A percentile compares a stretch with the other conserved stretches of the same genome.
Conservation (phyloP, 1,140 invertebrate species). For the Leptopilina clavipes region DNA sequence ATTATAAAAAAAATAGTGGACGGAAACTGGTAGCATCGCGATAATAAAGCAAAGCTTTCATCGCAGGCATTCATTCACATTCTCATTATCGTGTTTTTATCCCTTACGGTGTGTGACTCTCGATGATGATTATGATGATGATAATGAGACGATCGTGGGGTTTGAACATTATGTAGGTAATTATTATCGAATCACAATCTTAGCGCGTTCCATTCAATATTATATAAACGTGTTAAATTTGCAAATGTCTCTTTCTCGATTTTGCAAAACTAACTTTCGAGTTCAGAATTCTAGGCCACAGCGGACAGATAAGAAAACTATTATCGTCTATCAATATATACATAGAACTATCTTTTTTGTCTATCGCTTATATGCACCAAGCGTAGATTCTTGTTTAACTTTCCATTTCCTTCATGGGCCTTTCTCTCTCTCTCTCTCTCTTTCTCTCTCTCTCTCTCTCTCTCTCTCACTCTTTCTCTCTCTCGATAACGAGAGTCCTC, state of each 20-base stretch:
- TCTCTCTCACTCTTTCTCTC: background rate
- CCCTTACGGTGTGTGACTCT: background rate
- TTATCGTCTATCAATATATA: slow-evolving; percentile 16
- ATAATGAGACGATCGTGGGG: background rate
- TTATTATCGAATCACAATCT: background rate
- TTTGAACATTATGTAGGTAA: background rate
- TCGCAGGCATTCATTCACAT: background rate
- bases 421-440: background rate
- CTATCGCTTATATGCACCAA: background rate
- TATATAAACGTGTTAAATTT: background rate
- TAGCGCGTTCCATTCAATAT: background rate
- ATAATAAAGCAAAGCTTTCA: background rate
- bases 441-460: background rate
- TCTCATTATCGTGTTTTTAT: background rate
- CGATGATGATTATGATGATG: background rate
- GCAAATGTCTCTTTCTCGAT: background rate
- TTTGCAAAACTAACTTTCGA: background rate
- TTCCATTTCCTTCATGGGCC: slow-evolving; percentile 14
- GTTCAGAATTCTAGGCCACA: background rate
- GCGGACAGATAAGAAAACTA: slow-evolving; percentile 4
- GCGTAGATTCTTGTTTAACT: slow-evolving; percentile 22
- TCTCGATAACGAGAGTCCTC: slow-evolving; percentile 27
- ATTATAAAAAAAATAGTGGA: too few species aligned
- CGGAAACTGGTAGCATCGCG: too few species aligned
- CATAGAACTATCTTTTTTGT: slow-evolving; percentile 16